Percentiles rank a stretch among this genome's conserved stretches.
phyloP scores from a whole-genome alignment of 2,113 vertebrate species.

The Oxyura jamaicensis region DNA sequence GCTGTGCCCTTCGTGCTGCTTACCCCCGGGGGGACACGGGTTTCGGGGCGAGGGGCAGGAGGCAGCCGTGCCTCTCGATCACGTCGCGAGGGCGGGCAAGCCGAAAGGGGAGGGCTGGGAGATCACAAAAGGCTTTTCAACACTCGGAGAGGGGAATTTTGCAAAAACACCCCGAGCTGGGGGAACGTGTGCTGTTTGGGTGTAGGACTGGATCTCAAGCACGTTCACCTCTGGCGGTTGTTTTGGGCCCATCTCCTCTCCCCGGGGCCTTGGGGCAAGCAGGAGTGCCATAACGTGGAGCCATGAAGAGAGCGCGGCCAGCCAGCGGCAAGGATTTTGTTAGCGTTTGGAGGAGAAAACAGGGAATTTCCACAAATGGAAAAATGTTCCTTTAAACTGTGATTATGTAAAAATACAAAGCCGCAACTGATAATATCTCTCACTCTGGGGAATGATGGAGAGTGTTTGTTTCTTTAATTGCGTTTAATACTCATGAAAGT shows the following conservation, averaged over 20 bases:
- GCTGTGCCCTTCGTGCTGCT: not conserved
- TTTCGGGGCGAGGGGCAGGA: not conserved
- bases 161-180: not conserved
- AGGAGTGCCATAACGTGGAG: conserved; percentile 51
- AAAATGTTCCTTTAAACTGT: conserved; percentile 74
- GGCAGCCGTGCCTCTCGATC: conserved; percentile 6
- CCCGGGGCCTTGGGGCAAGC: not conserved
- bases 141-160: conserved; percentile 57
- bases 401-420: conserved; percentile 74
- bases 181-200: conserved; percentile 28
- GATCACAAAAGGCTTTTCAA: conserved; percentile 45
- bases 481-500: conserved; percentile 57
- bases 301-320: not conserved
- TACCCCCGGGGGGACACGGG: not conserved
- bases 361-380: conserved; percentile 74
- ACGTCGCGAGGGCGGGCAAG: not conserved
- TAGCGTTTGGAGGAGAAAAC: conserved; percentile 66
- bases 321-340: conserved; percentile 67
- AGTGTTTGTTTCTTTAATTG: conserved; percentile 71
- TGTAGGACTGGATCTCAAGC: conserved; percentile 55
- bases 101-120: conserved; percentile 6
- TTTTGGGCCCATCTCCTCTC: conserved; percentile 55
- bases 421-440: conserved; percentile 68
- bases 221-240: conserved; percentile 56
- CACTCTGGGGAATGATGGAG: conserved; percentile 58